Evolutionary conservation across 2,888 invertebrate species (phyloP), one percentile per base, ranked within the genome.

Genomic region (Epirrhoe alternata): DNA sequence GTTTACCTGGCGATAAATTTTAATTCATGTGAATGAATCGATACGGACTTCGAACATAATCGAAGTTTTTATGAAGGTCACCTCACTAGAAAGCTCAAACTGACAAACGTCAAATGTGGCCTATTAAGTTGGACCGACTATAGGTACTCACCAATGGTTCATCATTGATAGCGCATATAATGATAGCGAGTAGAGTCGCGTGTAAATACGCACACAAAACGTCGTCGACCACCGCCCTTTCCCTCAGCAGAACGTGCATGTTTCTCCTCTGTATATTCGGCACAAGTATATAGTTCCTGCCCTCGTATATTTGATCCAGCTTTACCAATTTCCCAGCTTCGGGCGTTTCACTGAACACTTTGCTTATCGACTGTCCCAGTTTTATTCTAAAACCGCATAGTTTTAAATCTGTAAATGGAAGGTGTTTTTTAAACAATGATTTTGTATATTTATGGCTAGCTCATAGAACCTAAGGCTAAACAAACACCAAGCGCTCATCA

Each of bases 151-250:
- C 90, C 83, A 86, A 73, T n/a, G 78, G 56, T 63, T 74, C 72
- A 69, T 82, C 81, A 77, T 90, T 88, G 71, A 91, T 78, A 3
- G 87, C 83, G 66, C 85, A 87, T 0, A 75, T 83, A 0, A 85
- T 69, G 7, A 84, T 78, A 0, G 90, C 81, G 17, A 95, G 87
- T 61, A 96, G 81, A 31, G 95, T 94, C 5, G 96, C 96, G 77
- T 97, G 95, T 74, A 96, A 96, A 81, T 96, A 97, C 5, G 95
- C 95, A 78, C 94, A 93, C 8, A 97, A 79, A n/a, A 96, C 88
- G 73, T 95, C 95, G 57, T 86, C 84, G 0, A 94, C 79, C 0
- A 77, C 80, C 24, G 94, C 93, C n/a, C 91, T 84, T 55, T 94
- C 90, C 66, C 94, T 91, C 0, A 97, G 80, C 42, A 94, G 81